A percentile compares a stretch with the other conserved stretches of the same genome.
Evolutionary conservation across 2,113 vertebrate genomes (phyloP).

Genomic region (Sceloporus undulatus): DNA sequence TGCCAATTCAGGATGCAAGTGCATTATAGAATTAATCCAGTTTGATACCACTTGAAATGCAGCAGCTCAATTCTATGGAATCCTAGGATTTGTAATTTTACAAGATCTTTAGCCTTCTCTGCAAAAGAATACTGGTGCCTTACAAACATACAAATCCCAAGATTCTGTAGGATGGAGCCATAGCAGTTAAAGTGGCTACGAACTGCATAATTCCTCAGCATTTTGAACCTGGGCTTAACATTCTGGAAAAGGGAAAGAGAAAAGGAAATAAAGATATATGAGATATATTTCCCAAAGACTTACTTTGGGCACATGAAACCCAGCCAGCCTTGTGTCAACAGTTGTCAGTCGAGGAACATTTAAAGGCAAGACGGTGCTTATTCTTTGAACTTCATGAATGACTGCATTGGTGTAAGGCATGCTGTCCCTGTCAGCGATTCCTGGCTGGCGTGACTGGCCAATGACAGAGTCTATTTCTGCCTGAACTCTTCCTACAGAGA

Average conservation of each 20-base stretch:
- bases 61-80: too few species aligned
- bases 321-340: constrained; percentile 73
- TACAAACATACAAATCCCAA: too few species aligned
- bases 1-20: too few species aligned
- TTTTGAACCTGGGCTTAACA: neutral
- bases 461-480: constrained; percentile 79
- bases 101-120: too few species aligned
- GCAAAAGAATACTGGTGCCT: too few species aligned
- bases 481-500: constrained; percentile 72
- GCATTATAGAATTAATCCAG: too few species aligned
- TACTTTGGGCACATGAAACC: constrained; percentile 84
- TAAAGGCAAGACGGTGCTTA: constrained; percentile 83
- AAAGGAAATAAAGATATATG: neutral
- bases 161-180: too few species aligned
- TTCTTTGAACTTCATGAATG: constrained; percentile 88
- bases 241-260: too few species aligned
- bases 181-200: too few species aligned
- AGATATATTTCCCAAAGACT: neutral
- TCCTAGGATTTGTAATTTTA: too few species aligned
- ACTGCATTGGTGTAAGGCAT: constrained; percentile 86
- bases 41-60: too few species aligned
- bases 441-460: constrained; percentile 68
- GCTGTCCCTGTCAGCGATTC: constrained; percentile 76
- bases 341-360: constrained; percentile 72
- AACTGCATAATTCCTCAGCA: neutral